Conservation (phyloP, 2,113 vertebrate species). For the Athene noctua region DNA sequence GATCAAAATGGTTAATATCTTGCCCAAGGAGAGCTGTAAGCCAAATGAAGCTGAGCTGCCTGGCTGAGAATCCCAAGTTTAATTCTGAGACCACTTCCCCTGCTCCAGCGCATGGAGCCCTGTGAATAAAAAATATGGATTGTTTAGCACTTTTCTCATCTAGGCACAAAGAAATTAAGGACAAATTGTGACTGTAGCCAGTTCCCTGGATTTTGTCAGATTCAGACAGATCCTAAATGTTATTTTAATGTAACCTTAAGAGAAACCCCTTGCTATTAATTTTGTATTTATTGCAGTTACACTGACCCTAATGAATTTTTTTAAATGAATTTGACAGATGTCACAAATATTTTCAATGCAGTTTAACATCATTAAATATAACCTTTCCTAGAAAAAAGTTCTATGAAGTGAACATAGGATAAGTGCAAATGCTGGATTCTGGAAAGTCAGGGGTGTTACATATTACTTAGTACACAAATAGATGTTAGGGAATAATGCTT, state of each 20-base stretch:
- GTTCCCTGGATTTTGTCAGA: constrained; percentile 51
- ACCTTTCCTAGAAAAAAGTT: neutral
- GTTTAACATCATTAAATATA: constrained; percentile 27
- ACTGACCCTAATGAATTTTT: constrained; percentile 45
- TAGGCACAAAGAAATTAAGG: constrained; percentile 4
- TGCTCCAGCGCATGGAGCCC: neutral
- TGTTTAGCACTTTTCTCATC: neutral
- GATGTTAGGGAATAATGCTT: neutral
- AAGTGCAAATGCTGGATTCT: neutral
- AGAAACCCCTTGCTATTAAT: constrained; percentile 40
- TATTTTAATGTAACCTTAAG: constrained; percentile 47
- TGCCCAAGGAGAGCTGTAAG: neutral
- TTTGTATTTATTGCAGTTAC: constrained; percentile 49
- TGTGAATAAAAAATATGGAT: constrained; percentile 4
- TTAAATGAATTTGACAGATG: constrained; percentile 34
- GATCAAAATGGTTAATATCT: neutral
- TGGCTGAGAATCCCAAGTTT: neutral
- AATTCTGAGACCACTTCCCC: neutral
- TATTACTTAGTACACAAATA: neutral
- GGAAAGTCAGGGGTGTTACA: neutral
- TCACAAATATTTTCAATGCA: constrained; percentile 61
- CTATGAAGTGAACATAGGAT: neutral
- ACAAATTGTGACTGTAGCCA: neutral
- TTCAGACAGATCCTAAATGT: constrained; percentile 33
- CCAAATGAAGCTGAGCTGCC: neutral